These are phyloP conservation scores for Chaenogobius annularis DNA, from an alignment of 2,113 vertebrate genomes.

Conservation along the genomic window DNA sequence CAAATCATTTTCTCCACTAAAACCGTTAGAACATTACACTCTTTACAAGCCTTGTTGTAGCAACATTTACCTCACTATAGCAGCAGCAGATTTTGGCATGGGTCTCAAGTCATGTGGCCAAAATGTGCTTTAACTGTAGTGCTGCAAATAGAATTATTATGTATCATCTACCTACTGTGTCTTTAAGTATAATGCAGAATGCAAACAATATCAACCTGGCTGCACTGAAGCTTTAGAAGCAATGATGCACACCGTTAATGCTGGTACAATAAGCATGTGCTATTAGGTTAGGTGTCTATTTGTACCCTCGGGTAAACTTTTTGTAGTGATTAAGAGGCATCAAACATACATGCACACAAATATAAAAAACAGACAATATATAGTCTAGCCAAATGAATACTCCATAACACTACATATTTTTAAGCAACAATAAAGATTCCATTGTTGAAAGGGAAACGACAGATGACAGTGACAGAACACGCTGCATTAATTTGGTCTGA, in stretches of 20 bases:
- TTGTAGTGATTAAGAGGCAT: no score
- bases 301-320: no score
- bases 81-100: conserved; percentile 13
- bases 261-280: neutral
- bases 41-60: neutral
- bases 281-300: no score
- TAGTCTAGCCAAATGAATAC: neutral
- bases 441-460: conserved; percentile 47
- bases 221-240: conserved; percentile 19
- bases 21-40: neutral
- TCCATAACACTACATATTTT: conserved; percentile 10
- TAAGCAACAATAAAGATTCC: conserved; percentile 21
- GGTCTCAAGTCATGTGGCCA: conserved; percentile 19
- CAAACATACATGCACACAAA: no score
- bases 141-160: conserved; percentile 41
- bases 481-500: conserved; percentile 29
- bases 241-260: conserved; percentile 9
- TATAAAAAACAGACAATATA: neutral
- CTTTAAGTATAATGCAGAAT: conserved; percentile 41
- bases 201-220: conserved; percentile 2
- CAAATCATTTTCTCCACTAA: conserved; percentile 6
- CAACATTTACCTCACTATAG: neutral
- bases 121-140: conserved; percentile 28
- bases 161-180: conserved; percentile 32
- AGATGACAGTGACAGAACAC: conserved; percentile 58